These are phyloP conservation scores for Rhopalosiphum padi DNA, from an alignment of 1,140 invertebrate genomes.

Conservation along the genomic window DNA sequence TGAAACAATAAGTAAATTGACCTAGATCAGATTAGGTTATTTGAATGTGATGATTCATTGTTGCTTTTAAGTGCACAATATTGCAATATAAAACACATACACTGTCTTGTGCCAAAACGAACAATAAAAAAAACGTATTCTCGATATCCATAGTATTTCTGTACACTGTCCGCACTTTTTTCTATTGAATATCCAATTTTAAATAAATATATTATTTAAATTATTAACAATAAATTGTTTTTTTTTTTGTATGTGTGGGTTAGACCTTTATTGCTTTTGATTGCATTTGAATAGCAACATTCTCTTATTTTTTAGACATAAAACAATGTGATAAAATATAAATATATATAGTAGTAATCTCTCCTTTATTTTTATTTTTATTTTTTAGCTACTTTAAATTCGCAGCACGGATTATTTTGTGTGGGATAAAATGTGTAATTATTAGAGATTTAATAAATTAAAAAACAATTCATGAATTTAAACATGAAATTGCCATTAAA, in stretches of 20 bases:
- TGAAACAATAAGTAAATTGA: background rate
- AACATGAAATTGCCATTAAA: conserved; percentile 5
- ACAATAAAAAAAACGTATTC: background rate
- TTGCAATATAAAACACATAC: background rate
- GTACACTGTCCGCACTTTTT: background rate
- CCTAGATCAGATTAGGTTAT: conserved; percentile 10
- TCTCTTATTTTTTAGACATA: background rate
- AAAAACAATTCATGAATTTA: background rate
- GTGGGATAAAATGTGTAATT: conserved; percentile 1
- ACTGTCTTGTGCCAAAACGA: background rate
- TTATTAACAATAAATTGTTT: background rate
- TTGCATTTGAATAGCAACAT: background rate
- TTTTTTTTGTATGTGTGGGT: background rate
- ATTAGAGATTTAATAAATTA: conserved; percentile 22
- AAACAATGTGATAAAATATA: background rate
- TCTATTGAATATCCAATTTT: background rate
- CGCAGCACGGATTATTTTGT: background rate
- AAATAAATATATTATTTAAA: background rate
- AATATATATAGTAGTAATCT: background rate
- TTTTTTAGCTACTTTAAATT: conserved; percentile 5
- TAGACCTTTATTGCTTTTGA: background rate
- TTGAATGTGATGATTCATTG: background rate
- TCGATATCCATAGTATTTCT: background rate
- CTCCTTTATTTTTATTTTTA: background rate
- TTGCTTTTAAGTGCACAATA: background rate